Percentiles rank a stretch among this genome's conserved stretches.
These are phyloP conservation scores for Paralichthys olivaceus DNA, from an alignment of 2,113 vertebrate species.

Conservation along the genomic window DNA sequence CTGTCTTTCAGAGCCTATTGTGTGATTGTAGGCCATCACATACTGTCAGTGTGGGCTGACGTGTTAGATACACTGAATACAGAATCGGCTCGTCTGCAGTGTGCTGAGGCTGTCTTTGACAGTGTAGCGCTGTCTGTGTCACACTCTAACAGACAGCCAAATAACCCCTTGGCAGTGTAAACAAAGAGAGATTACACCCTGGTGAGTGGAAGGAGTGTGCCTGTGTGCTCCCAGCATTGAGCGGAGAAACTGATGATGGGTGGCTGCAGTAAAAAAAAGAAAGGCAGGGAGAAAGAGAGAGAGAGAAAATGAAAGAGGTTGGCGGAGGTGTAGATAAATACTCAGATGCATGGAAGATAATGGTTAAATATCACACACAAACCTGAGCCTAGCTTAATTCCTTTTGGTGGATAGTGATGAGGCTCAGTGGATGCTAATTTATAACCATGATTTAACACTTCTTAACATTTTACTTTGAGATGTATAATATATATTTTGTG, in stretches of 20 bases:
- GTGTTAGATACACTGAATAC: conserved; percentile 70
- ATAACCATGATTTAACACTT: too few species aligned
- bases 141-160: conserved; percentile 84
- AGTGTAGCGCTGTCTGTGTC: conserved; percentile 79
- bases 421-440: background rate
- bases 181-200: conserved; percentile 86
- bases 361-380: conserved; percentile 28
- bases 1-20: conserved; percentile 65
- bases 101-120: conserved; percentile 75
- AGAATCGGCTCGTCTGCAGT: conserved; percentile 69
- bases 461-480: too few species aligned
- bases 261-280: conserved; percentile 53
- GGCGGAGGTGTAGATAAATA: conserved; percentile 18
- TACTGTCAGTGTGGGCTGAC: conserved; percentile 73
- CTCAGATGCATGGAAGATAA: conserved; percentile 34
- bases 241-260: conserved; percentile 66
- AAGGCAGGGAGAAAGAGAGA: background rate
- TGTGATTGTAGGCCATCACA: conserved; percentile 75
- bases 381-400: background rate
- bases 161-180: conserved; percentile 84
- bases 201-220: conserved; percentile 80
- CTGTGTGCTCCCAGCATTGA: conserved; percentile 66
- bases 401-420: background rate
- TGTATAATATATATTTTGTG: too few species aligned
- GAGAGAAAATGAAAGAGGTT: conserved; percentile 5